Evolutionary conservation across 2,888 invertebrate genomes (phyloP).

Genomic region (Lapara coniferarum): DNA sequence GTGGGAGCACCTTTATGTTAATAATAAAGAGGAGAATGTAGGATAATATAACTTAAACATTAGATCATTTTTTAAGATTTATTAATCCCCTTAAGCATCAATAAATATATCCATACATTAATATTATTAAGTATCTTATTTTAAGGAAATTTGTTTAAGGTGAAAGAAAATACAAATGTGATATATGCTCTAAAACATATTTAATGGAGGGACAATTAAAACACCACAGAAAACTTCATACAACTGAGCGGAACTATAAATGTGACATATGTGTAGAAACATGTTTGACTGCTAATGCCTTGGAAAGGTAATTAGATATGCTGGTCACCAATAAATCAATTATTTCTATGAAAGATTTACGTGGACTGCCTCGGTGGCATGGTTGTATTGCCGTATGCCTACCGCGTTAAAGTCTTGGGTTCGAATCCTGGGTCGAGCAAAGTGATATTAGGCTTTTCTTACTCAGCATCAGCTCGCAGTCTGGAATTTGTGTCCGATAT

Average conservation of each 20-base stretch:
- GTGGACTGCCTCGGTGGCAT: background rate
- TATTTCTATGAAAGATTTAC: background rate
- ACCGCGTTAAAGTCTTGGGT: too few relatives aligned
- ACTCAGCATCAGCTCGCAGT: too few relatives aligned
- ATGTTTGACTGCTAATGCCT: conserved; percentile 39
- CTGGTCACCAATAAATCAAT: too few relatives aligned
- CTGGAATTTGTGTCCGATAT: too few relatives aligned
- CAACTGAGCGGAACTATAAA: conserved; percentile 41
- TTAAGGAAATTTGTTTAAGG: conserved; percentile 43
- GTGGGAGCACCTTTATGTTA: too few relatives aligned
- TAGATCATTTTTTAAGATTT: too few relatives aligned
- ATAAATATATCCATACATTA: too few relatives aligned
- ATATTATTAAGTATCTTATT: background rate
- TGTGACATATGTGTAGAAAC: conserved; percentile 59
- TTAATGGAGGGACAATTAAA: conserved; percentile 36
- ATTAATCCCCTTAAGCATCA: too few relatives aligned
- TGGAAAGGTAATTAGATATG: conserved; percentile 45
- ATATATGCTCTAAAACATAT: conserved; percentile 53
- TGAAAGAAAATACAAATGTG: conserved; percentile 56
- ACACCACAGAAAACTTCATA: conserved; percentile 44
- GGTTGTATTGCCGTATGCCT: background rate
- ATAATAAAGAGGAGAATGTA: too few relatives aligned
- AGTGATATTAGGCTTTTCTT: too few relatives aligned
- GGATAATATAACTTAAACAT: too few relatives aligned
- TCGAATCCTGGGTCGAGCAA: too few relatives aligned